These are phyloP conservation scores for Cynoglossus semilaevis DNA, from an alignment of 2,113 vertebrate species.

Conservation along the genomic window DNA sequence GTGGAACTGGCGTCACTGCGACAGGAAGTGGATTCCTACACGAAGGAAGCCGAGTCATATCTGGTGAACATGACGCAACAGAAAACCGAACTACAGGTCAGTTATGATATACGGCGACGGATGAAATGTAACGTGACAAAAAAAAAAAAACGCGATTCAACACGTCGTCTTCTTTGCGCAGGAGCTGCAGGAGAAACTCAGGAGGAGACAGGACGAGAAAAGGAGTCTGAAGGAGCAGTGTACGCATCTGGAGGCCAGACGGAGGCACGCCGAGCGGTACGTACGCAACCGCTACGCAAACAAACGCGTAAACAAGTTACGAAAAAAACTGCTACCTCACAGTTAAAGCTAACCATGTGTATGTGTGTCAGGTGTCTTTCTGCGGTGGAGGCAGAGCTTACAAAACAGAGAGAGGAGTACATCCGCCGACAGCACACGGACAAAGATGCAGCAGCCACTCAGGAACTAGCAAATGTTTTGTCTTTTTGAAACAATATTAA, in stretches of 20 bases:
- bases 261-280: conserved; percentile 42
- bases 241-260: conserved; percentile 45
- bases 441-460: conserved; percentile 3
- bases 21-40: conserved; percentile 20
- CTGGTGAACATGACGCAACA: background rate
- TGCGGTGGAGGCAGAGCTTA: conserved; percentile 20
- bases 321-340: background rate
- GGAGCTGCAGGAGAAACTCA: conserved; percentile 35
- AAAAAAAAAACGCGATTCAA: too few relatives aligned
- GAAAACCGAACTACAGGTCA: conserved; percentile 28
- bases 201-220: conserved; percentile 33
- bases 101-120: background rate
- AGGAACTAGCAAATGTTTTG: too few relatives aligned
- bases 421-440: conserved; percentile 18
- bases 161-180: conserved; percentile 3
- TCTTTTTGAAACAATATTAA: too few relatives aligned
- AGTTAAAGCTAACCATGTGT: background rate
- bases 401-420: conserved; percentile 20
- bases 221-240: conserved; percentile 35
- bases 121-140: too few relatives aligned
- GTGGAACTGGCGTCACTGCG: conserved; percentile 4
- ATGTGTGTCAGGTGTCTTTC: conserved; percentile 43
- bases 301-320: background rate
- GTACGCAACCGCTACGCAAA: background rate
- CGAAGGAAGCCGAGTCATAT: background rate